Evolutionary conservation across 2,113 vertebrate species (phyloP), one percentile per base, ranked within the genome.

Genomic region (Microtus ochrogaster): DNA sequence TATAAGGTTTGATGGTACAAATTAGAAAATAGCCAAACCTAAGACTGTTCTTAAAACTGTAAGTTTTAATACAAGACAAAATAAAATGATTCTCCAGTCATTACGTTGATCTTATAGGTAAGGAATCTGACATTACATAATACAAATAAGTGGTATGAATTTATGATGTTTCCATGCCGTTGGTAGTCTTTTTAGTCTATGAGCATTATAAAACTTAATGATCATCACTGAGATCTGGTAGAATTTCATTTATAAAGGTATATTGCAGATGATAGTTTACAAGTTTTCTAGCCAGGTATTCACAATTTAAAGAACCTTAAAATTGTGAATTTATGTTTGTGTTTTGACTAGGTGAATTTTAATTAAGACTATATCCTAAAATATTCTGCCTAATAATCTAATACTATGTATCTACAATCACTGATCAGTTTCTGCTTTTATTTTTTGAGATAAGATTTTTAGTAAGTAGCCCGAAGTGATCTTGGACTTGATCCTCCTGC

Each of bases 71-170:
- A 39, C 39, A 44, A 74, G 55, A 28, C 7, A 68, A 86, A 89
- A 94, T 33, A 77, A 70, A 94, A 63, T 83, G 17, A 49, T 21
- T 73, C 28, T 65, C 17, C 7, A 82, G n/a, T 78, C 36, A 89
- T 76, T 52, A n/a, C 68, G 30, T 96, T 89, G 68, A 77, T 84
- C 52, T 83, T 90, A 21, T 78, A 55, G 70, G 44, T 90, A 33
- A 82, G 52, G 47, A 52, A 70, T 92, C 49, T 92, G 81, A 74
- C 87, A 77, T 92, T 82, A 61, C 3, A 70, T 94, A 63, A 89
- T 72, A 74, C 11, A 74, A 72, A 36, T 91, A 63, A 44, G 3
- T 74, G 0, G 85, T 47, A n/a, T 14, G 8, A 72, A 41, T 7
- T 72, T 72, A 58, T 94, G 77, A 12, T 78, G 11, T 74, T 83